A percentile compares a stretch with the other conserved stretches of the same genome.
These are phyloP conservation scores for Scatophagus argus DNA, from an alignment of 2,113 vertebrate genomes.

Conservation along the genomic window DNA sequence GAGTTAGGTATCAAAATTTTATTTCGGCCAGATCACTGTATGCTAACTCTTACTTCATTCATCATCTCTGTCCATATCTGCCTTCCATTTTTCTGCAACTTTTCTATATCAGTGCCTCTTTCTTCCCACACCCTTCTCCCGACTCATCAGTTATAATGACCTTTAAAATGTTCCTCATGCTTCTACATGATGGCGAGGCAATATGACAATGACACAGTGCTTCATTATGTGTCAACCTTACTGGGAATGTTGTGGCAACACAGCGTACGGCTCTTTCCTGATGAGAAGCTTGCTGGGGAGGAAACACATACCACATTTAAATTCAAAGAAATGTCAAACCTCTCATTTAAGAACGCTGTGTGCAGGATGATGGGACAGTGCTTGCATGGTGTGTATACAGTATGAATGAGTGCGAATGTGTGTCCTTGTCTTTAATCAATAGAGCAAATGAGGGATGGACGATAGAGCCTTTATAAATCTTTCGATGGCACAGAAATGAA, in stretches of 20 bases:
- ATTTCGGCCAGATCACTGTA: conserved; percentile 24
- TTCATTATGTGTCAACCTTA: conserved; percentile 68
- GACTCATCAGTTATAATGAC: conserved; percentile 63
- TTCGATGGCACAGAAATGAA: conserved; percentile 35
- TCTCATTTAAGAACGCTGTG: conserved; percentile 44
- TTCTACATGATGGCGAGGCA: conserved; percentile 56
- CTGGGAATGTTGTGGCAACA: conserved; percentile 57
- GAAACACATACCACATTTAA: conserved; percentile 34
- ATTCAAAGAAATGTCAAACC: conserved; percentile 51
- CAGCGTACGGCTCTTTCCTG: conserved; percentile 14
- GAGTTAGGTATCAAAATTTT: conserved; percentile 31
- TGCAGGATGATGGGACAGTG: conserved; percentile 42
- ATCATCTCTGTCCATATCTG: conserved; percentile 33
- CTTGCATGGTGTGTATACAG: conserved; percentile 29
- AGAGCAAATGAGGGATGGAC: conserved; percentile 13
- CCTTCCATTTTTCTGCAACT: conserved; percentile 43
- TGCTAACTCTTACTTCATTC: conserved; percentile 19
- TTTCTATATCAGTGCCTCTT: conserved; percentile 59
- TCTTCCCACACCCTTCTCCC: conserved; percentile 16
- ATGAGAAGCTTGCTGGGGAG: conserved; percentile 35
- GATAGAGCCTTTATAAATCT: conserved; percentile 29
- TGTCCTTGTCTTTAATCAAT: conserved; percentile 38
- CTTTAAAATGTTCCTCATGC: conserved; percentile 61
- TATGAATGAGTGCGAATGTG: conserved; percentile 18
- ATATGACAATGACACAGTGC: conserved; percentile 69